These are phyloP conservation scores for Eristalinus sepulchralis DNA, from an alignment of 2,888 invertebrate species.

Conservation along the genomic window DNA sequence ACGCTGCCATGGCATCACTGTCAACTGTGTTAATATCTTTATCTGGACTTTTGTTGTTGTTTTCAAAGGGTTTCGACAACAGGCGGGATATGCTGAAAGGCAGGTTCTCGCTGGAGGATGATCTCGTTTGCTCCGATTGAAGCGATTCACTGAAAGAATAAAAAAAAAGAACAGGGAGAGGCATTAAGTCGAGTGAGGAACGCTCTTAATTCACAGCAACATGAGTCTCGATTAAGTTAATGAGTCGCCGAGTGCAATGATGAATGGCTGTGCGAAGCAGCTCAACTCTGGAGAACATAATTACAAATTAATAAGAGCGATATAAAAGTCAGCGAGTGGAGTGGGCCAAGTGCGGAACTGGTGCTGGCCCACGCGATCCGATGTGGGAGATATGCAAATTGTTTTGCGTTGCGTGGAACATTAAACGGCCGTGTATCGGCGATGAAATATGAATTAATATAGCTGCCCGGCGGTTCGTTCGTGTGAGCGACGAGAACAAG, in stretches of 20 bases:
- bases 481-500: not conserved
- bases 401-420: constrained; percentile 24
- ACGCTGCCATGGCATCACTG: constrained; percentile 78
- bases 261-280: constrained; percentile 21
- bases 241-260: constrained; percentile 47
- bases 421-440: constrained; percentile 36
- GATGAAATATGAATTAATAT: constrained; percentile 30
- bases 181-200: constrained; percentile 40
- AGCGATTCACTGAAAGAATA: constrained; percentile 79
- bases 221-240: constrained; percentile 46
- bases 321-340: constrained; percentile 15
- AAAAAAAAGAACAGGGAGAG: constrained; percentile 72
- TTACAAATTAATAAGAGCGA: constrained; percentile 31
- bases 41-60: constrained; percentile 80
- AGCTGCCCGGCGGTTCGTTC: constrained; percentile 7
- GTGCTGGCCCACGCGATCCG: constrained; percentile 33
- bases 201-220: constrained; percentile 27
- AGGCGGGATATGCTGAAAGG: constrained; percentile 92
- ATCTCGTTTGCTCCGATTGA: constrained; percentile 82
- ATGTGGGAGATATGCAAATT: constrained; percentile 57
- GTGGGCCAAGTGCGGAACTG: not conserved
- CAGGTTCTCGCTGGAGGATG: constrained; percentile 82
- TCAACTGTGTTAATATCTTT: constrained; percentile 79
- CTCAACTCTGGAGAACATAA: constrained; percentile 17
- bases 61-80: constrained; percentile 88